These are phyloP conservation scores for Brachyptera putata DNA, from an alignment of 2,888 invertebrate genomes.

Conservation along the genomic window DNA sequence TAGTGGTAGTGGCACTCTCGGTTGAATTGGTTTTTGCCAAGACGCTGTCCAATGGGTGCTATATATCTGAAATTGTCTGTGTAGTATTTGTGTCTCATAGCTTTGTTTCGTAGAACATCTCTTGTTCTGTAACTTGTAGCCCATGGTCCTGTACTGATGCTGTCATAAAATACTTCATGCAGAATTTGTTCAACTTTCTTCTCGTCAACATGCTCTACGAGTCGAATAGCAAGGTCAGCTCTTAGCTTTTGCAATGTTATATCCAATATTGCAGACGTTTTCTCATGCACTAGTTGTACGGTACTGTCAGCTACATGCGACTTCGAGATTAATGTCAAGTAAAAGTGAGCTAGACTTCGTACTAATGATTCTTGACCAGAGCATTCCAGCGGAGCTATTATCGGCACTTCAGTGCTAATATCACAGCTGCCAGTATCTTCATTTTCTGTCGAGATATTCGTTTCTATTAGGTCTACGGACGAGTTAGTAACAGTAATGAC, in stretches of 20 bases:
- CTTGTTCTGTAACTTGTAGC: no score
- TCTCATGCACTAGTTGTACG: background rate
- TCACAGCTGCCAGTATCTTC: no score
- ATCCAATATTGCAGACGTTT: background rate
- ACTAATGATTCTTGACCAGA: no score
- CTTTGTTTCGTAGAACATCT: background rate
- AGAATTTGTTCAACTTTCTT: background rate
- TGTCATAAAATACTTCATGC: background rate
- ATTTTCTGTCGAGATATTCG: no score
- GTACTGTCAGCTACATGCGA: background rate
- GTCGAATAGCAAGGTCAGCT: background rate
- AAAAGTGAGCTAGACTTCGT: background rate
- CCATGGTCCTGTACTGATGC: background rate
- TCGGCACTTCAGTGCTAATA: no score
- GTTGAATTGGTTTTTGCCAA: background rate
- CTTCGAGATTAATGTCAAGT: background rate
- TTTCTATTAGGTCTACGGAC: no score
- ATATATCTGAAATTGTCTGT: slow-evolving; percentile 5
- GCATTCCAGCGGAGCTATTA: no score
- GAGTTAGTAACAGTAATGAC: no score
- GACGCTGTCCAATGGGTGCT: background rate
- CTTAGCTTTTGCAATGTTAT: background rate
- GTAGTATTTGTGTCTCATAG: background rate
- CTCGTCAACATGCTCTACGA: background rate
- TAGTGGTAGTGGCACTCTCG: background rate